Conservation (phyloP, 2,797 vertebrate genomes). For the Antrozous pallidus region DNA sequence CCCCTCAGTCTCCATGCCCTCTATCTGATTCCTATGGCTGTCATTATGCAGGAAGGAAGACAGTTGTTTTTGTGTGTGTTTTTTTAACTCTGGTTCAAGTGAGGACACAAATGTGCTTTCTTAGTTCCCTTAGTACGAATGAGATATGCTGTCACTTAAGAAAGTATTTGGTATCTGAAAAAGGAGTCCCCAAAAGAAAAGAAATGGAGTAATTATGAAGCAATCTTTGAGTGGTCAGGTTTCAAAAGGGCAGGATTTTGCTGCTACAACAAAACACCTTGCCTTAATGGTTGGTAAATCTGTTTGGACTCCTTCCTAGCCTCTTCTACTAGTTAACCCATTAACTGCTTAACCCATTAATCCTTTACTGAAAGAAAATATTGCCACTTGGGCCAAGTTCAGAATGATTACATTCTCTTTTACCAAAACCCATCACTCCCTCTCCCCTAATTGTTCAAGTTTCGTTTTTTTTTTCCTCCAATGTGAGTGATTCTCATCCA, state of each 20-base stretch:
- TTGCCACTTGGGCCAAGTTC: not conserved
- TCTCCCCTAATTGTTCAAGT: not conserved
- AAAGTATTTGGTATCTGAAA: conserved; percentile 4
- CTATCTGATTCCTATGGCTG: not conserved
- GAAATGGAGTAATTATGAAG: not conserved
- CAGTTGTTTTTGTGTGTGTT: not conserved
- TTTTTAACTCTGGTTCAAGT: not conserved
- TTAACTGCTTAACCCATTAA: not conserved
- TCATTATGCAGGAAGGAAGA: not conserved
- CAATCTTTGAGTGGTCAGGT: not conserved
- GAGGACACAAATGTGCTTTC: not conserved
- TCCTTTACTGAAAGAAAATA: not conserved
- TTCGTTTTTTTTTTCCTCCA: conserved; percentile 1
- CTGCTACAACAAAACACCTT: not conserved
- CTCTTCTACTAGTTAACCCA: not conserved
- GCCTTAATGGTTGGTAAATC: not conserved
- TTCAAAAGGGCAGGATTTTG: not conserved
- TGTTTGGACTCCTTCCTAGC: not conserved
- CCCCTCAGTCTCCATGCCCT: not conserved
- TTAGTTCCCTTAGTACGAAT: not conserved
- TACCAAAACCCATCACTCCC: not conserved
- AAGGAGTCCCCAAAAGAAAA: conserved; percentile 19
- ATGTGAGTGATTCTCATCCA: not conserved
- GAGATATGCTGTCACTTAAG: not conserved
- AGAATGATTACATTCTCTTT: not conserved